Percentiles rank a stretch among this genome's conserved stretches.
These are phyloP conservation scores for Temnothorax curvispinosus DNA, from an alignment of 1,140 invertebrate species.

Conservation along the genomic window DNA sequence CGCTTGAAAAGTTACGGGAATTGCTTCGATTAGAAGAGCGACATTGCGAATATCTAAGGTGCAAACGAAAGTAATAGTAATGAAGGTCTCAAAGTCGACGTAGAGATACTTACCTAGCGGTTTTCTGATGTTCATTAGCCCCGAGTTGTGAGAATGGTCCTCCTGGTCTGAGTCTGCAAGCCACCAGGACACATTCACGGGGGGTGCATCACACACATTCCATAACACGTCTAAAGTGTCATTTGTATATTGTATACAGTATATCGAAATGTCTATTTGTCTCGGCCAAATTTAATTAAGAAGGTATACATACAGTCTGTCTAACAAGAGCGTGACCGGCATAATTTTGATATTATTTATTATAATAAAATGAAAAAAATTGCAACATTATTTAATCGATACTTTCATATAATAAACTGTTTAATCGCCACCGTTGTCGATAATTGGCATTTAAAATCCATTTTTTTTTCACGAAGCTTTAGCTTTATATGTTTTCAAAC, in stretches of 20 bases:
- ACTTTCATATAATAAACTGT: background rate
- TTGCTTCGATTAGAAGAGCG: conserved; percentile 38
- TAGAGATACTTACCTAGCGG: conserved; percentile 83
- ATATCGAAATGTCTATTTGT: conserved; percentile 63
- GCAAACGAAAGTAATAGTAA: conserved; percentile 47
- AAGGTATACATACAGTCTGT: conserved; percentile 5
- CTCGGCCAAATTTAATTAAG: conserved; percentile 23
- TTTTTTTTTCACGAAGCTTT: background rate
- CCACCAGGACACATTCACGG: conserved; percentile 85
- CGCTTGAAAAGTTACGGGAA: conserved; percentile 27
- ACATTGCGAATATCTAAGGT: conserved; percentile 48
- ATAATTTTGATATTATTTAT: background rate
- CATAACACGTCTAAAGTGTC: conserved; percentile 84
- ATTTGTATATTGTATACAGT: conserved; percentile 72
- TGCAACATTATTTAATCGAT: background rate
- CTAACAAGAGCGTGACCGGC: background rate
- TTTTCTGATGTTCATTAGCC: conserved; percentile 85
- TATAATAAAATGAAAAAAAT: conserved; percentile 1
- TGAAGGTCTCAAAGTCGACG: conserved; percentile 28
- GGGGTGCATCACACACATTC: conserved; percentile 85
- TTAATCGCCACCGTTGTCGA: background rate
- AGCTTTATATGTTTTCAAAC: background rate
- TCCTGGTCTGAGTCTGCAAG: conserved; percentile 87
- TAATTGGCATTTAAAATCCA: background rate
- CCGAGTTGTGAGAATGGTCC: conserved; percentile 84